Evolutionary conservation across 2,113 vertebrate genomes (phyloP).

Genomic region (Tragelaphus imberbis): DNA sequence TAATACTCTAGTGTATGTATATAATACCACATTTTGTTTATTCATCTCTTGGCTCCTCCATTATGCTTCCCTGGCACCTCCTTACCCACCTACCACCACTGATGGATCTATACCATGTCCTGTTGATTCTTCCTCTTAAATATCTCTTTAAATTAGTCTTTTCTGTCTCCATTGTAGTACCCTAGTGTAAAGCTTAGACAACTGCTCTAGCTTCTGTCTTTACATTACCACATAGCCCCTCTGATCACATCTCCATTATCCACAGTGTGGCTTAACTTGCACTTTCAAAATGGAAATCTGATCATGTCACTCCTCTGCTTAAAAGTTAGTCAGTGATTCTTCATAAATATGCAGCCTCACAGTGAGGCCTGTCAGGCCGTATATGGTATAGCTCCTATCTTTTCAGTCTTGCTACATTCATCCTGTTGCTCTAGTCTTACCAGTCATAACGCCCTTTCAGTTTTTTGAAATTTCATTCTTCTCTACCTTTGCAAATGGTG

Average conservation of each 20-base stretch:
- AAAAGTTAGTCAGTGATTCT: not conserved
- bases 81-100: not conserved
- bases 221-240: not conserved
- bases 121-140: not conserved
- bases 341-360: not conserved
- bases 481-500: not conserved
- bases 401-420: not conserved
- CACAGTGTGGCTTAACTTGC: not conserved
- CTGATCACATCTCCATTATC: not conserved
- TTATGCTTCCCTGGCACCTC: not conserved
- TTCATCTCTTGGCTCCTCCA: not conserved
- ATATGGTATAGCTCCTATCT: not conserved
- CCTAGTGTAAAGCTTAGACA: not conserved
- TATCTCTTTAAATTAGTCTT: not conserved
- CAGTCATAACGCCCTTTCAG: not conserved
- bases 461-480: not conserved
- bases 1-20: not conserved
- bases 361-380: not conserved
- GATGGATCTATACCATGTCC: not conserved
- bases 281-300: not conserved
- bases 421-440: not conserved
- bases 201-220: not conserved
- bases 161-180: not conserved
- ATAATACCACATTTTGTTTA: not conserved
- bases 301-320: not conserved